Base-by-base conservation (phyloP, 2,888 invertebrate species). In the Acrobeloides nanus region DNA sequence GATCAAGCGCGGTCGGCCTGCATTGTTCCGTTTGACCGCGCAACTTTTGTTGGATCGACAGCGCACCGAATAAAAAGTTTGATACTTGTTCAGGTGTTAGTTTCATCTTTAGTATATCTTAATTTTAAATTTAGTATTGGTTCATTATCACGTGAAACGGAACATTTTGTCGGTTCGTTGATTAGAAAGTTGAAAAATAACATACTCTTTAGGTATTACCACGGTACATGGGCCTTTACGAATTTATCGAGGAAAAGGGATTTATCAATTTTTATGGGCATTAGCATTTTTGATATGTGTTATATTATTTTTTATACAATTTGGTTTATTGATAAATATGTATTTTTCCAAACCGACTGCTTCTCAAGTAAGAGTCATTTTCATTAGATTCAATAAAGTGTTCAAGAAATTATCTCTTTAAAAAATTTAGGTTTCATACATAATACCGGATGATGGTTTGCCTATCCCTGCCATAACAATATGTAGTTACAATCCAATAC, bases 121-220 rank as follows among this genome's bases (percentile, higher is more conserved):
- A n/a, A n/a, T n/a, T n/a, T n/a, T n/a, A n/a, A n/a, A n/a, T 55
- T 59, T 34, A 64, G 67, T 10, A 56, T 70, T 12, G 57, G 51
- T 10, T 67, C 68, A 26, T 51, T 67, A 10, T 53, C 57, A 10
- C 42, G 62, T 21, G 69, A 69, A 35, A 64, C 66, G 0, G 58
- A 67, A 29, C 67, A 67, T 47, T 69, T 69, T 48, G 64, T 64
- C 18, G 67, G 68, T 68, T n/a, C 27, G n/a, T n/a, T n/a, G n/a
- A n/a, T n/a, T n/a, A n/a, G n/a, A n/a, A n/a, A n/a, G n/a, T n/a
- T n/a, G n/a, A n/a, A n/a, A n/a, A n/a, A n/a, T n/a, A n/a, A n/a
- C n/a, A n/a, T n/a, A n/a, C n/a, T 42, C 48, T 59, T 17, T 46
- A 68, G 68, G 64, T 24, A 63, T 64, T 7, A 64, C 69, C 8